Base-by-base conservation (phyloP, 30 jellyfish, hydroid and myxozoan species). In the Chrysaora quinquecirrha region DNA sequence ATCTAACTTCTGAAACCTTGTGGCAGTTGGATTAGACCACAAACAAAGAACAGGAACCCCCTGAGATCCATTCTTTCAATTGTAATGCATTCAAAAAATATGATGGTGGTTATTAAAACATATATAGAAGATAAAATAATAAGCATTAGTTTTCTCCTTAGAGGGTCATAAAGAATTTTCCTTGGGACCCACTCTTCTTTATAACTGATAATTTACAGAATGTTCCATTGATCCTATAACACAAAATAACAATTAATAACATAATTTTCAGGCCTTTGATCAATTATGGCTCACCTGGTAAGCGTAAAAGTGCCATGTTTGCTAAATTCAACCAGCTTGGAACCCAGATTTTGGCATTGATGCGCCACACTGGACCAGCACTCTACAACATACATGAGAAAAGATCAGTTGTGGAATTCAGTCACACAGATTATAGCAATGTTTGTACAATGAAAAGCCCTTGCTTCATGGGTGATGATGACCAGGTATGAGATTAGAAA, bases 361-460 rank as follows among this genome's bases (percentile, higher is more conserved):
- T 72, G 82, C 88, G 98, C 23, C 69, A 85, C 48, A 61, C 87
- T 60, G 96, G 96, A 1, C 98, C 98, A 34, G 76, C 86, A 23
- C 62, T 93, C 24, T 93, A 34, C 60, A 67, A 93, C 65, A 34
- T 87, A 31, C 89, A 78, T 43, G 77, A 73, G 16, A 48, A 64
- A 16, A 30, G 27, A 43, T 77, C 88, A 2, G 46, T 76, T 6
- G 29, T 54, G 6, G 84, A 78, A 62, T 91, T 91, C 64, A 58
- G 43, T 46, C 89, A 86, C 38, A 76, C 87, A 4, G 94, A 78
- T 18, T 91, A 78, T 73, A 72, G 79, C 38, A 93, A 93, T 73
- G 62, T 71, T 24, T 93, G 98, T 71, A 93, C 98, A 3, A 65
- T 93, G 94, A 93, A 93, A 64, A 93, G 96, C 63, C 93, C 98